Percentiles rank a stretch among this genome's conserved stretches.
These are phyloP conservation scores for Gymnogyps californianus DNA, from an alignment of 2,113 vertebrate species.

Conservation along the genomic window DNA sequence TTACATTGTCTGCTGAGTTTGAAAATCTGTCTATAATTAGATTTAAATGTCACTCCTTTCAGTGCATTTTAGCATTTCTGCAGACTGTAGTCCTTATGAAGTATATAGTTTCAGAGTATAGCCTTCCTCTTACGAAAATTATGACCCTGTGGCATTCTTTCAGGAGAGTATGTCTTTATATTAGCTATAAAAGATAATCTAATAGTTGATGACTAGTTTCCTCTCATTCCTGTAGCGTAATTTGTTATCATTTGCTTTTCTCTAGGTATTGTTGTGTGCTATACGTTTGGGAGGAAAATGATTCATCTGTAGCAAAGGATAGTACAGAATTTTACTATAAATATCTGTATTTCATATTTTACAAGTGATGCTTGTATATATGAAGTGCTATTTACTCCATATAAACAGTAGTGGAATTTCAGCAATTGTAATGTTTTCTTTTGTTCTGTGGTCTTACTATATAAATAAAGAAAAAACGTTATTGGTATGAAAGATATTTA, in stretches of 20 bases:
- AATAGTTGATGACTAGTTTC: neutral
- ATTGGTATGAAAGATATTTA: neutral
- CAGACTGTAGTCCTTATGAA: neutral
- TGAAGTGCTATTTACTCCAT: neutral
- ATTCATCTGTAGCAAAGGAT: neutral
- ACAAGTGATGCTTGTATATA: neutral
- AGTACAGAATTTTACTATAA: neutral
- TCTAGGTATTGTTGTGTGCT: neutral
- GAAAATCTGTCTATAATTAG: neutral
- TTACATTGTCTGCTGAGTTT: constrained; percentile 25
- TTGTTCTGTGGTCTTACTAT: neutral
- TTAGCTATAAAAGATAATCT: neutral
- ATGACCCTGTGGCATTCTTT: neutral
- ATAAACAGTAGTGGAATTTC: neutral
- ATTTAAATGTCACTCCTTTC: neutral
- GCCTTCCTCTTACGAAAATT: neutral
- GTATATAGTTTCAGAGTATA: neutral
- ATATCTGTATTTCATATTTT: neutral
- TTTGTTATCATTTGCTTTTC: neutral
- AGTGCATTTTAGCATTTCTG: neutral
- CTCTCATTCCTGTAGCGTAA: neutral
- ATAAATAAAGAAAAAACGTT: neutral
- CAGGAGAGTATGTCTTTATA: neutral
- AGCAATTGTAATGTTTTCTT: neutral
- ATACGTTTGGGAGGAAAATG: neutral